Conservation (phyloP, 2,113 vertebrate species). For the Calonectris borealis region DNA sequence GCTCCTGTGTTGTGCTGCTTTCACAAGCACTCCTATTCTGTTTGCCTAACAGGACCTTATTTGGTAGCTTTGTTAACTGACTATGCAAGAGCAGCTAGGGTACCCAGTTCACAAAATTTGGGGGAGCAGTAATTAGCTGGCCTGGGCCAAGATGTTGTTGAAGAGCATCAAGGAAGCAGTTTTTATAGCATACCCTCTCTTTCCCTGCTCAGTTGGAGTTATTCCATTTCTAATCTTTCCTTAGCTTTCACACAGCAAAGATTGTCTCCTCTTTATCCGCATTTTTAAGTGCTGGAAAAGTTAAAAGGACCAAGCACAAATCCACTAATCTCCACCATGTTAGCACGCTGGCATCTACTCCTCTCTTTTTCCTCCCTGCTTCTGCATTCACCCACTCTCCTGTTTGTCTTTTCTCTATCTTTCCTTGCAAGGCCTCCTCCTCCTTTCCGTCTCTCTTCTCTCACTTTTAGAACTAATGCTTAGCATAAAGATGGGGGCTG, state of each 20-base stretch:
- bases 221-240: conserved; percentile 7
- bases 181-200: background rate
- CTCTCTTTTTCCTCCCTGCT: background rate
- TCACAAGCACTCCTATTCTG: background rate
- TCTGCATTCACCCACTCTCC: conserved; percentile 32
- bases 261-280: background rate
- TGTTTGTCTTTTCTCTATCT: background rate
- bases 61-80: background rate
- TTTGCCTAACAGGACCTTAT: background rate
- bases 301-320: background rate
- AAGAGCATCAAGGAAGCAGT: background rate
- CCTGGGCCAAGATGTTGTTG: background rate
- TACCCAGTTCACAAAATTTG: rapidly evolving
- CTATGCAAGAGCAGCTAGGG: background rate
- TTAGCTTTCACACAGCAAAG: background rate
- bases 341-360: background rate
- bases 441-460: conserved; percentile 13
- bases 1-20: background rate
- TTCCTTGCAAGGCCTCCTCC: background rate
- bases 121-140: background rate
- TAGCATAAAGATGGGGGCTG: background rate
- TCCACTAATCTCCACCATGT: background rate
- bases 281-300: background rate
- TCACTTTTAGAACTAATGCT: background rate
- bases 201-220: background rate